phyloP scores from a whole-genome alignment of 2,888 invertebrate species.

The Acrobasis repandana region DNA sequence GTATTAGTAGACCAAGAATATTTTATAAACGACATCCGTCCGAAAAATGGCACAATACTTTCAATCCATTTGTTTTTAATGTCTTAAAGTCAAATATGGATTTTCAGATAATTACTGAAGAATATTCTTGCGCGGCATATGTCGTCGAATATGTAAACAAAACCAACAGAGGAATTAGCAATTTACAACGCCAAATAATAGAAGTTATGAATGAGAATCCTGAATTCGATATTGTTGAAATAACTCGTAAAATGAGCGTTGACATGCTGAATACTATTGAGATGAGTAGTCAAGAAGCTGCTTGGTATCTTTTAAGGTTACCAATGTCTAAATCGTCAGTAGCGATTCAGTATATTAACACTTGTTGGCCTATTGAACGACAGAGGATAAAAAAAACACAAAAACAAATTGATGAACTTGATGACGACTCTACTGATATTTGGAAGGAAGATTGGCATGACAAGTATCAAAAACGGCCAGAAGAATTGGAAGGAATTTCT shows the following conservation, averaged over 20 bases:
- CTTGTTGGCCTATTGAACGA: too few relatives aligned
- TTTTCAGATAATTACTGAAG: conserved; percentile 55
- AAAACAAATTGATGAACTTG: too few relatives aligned
- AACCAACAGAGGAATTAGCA: conserved; percentile 47
- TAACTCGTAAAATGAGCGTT: conserved; percentile 37
- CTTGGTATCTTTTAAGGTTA: conserved; percentile 34
- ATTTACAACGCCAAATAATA: conserved; percentile 47
- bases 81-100: conserved; percentile 52
- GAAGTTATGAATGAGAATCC: conserved; percentile 39
- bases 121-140: too few relatives aligned
- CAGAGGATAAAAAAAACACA: too few relatives aligned
- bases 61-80: conserved; percentile 54
- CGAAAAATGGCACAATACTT: conserved; percentile 57
- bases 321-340: too few relatives aligned
- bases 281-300: conserved; percentile 56
- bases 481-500: too few relatives aligned
- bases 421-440: too few relatives aligned
- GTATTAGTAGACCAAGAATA: conserved; percentile 48
- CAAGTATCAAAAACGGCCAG: too few relatives aligned
- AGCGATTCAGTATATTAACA: too few relatives aligned
- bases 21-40: conserved; percentile 45
- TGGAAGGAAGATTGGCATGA: too few relatives aligned
- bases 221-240: conserved; percentile 39
- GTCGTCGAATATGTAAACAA: conserved; percentile 65
- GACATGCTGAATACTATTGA: conserved; percentile 37